phyloP scores from a whole-genome alignment of 2,797 vertebrate species.

The Lutjanus argentimaculatus region DNA sequence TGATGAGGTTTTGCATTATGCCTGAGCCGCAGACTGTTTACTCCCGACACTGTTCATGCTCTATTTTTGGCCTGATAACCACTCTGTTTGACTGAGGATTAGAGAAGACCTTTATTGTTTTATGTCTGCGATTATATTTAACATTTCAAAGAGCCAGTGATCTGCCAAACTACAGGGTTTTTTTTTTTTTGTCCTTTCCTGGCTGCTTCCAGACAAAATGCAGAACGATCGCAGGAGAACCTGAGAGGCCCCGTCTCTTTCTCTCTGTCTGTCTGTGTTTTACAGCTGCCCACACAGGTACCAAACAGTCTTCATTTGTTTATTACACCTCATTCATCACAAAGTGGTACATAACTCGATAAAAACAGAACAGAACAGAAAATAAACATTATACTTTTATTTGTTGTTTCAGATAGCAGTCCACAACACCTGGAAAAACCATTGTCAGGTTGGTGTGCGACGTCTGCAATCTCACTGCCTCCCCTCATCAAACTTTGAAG shows the following conservation, averaged over 20 bases:
- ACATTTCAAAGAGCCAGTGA: constrained; percentile 63
- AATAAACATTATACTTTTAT: neutral
- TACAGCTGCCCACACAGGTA: constrained; percentile 2
- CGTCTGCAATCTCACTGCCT: constrained; percentile 28
- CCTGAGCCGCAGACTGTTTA: constrained; percentile 20
- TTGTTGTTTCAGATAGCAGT: neutral
- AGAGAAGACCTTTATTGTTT: constrained; percentile 52
- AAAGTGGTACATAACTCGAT: neutral
- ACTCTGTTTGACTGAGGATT: constrained; percentile 37
- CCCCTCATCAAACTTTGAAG: constrained; percentile 78
- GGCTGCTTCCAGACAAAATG: constrained; percentile 22
- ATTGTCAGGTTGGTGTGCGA: constrained; percentile 29
- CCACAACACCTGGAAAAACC: constrained; percentile 18
- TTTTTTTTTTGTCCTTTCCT: constrained; percentile 7
- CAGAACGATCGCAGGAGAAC: constrained; percentile 15
- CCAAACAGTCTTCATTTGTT: neutral
- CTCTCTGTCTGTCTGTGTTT: constrained; percentile 12
- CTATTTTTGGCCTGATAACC: constrained; percentile 46
- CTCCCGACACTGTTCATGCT: neutral
- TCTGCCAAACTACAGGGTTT: constrained; percentile 33
- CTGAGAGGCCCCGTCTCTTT: constrained; percentile 12
- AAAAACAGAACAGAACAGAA: constrained; percentile 14
- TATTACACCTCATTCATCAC: neutral
- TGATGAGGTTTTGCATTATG: constrained; percentile 28
- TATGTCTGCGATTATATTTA: constrained; percentile 61